Evolutionary conservation across 1,140 invertebrate species (phyloP).

Genomic region (Brachionus plicatilis): DNA sequence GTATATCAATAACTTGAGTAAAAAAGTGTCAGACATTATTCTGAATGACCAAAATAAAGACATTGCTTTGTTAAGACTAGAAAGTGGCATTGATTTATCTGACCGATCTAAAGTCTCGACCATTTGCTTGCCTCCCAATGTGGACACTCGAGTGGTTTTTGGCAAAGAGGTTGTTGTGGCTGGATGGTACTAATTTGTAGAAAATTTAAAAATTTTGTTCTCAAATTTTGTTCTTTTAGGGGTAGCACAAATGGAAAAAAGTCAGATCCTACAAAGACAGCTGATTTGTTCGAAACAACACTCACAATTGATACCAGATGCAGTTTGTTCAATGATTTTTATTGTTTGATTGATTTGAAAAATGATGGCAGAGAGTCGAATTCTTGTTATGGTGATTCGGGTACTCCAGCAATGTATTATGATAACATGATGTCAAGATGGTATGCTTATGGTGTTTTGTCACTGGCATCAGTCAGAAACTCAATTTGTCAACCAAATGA

Average conservation of each 20-base stretch:
- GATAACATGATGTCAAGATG: neutral
- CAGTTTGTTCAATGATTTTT: neutral
- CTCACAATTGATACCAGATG: neutral
- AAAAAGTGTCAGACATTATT: neutral
- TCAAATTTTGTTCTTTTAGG: neutral
- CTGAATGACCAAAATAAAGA: neutral
- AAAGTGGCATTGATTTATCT: neutral
- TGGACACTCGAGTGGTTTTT: neutral
- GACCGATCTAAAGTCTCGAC: neutral
- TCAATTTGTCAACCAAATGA: neutral
- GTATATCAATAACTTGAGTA: neutral
- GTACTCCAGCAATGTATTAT: constrained; percentile 13
- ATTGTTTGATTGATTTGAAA: neutral
- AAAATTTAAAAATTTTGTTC: neutral
- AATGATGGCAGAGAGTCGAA: neutral
- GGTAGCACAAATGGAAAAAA: constrained; percentile 1
- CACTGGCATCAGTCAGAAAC: neutral
- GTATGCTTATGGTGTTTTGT: neutral
- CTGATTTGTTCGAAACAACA: neutral
- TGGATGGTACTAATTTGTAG: neutral
- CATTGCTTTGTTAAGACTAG: neutral
- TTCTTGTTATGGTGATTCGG: constrained; percentile 17
- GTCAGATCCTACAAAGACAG: neutral
- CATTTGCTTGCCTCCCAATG: neutral
- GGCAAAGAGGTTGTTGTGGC: constrained; percentile 17